Conservation (phyloP, 2,113 vertebrate species). For the Sphaerodactylus townsendi region DNA sequence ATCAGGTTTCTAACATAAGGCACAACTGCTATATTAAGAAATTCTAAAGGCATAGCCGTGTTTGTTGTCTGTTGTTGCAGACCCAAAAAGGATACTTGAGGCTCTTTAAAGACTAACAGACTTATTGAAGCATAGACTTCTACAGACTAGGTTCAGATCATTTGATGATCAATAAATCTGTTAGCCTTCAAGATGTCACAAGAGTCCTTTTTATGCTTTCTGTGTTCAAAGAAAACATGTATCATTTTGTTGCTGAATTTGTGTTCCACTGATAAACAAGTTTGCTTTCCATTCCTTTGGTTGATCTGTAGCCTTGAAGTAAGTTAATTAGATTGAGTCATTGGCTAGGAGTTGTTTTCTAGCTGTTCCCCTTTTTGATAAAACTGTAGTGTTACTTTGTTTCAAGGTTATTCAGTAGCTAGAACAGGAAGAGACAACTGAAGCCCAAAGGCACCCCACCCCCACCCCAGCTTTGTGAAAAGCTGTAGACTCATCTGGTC, state of each 20-base stretch:
- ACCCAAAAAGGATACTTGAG: too few relatives aligned
- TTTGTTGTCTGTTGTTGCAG: too few relatives aligned
- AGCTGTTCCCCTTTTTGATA: slow-evolving; percentile 29
- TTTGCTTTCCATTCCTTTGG: slow-evolving; percentile 12
- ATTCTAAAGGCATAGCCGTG: too few relatives aligned
- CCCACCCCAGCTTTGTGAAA: neutral
- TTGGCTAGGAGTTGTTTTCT: slow-evolving; percentile 25
- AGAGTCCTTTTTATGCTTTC: too few relatives aligned
- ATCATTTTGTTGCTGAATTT: slow-evolving; percentile 9
- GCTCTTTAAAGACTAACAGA: too few relatives aligned
- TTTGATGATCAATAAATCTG: too few relatives aligned
- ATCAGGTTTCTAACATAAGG: neutral
- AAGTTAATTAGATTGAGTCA: slow-evolving; percentile 35
- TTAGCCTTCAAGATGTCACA: too few relatives aligned
- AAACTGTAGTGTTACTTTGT: slow-evolving; percentile 20
- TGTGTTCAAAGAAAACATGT: neutral
- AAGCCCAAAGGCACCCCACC: neutral
- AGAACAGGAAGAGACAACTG: neutral
- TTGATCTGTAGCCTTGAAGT: slow-evolving; percentile 56
- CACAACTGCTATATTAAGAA: neutral
- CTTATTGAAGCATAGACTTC: too few relatives aligned
- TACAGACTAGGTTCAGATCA: too few relatives aligned
- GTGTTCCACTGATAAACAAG: neutral
- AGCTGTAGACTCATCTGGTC: neutral
- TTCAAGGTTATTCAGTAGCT: slow-evolving; percentile 27